Percentiles rank a stretch among this genome's conserved stretches.
These are phyloP conservation scores for Sialis lutaria DNA, from an alignment of 2,888 invertebrate genomes.

Conservation along the genomic window DNA sequence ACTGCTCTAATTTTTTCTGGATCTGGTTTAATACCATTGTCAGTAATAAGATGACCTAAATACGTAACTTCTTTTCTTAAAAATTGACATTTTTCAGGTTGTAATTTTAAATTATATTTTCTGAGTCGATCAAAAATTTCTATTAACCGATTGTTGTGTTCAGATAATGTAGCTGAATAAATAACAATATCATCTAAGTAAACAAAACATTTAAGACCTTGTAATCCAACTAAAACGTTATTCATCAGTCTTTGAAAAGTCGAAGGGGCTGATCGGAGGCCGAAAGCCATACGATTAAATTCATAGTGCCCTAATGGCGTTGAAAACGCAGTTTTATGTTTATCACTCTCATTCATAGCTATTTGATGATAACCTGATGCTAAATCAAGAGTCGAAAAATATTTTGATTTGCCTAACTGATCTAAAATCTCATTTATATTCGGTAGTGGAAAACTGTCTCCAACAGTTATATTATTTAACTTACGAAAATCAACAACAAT, in stretches of 20 bases:
- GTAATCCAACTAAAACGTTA: slow-evolving; percentile 17
- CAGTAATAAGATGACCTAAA: slow-evolving; percentile 15
- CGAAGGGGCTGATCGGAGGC: slow-evolving; percentile 22
- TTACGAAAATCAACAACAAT: slow-evolving; percentile 21
- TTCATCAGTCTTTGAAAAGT: slow-evolving; percentile 23
- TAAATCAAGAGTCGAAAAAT: slow-evolving; percentile 21
- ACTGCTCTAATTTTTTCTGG: slow-evolving; percentile 13
- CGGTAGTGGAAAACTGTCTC: slow-evolving; percentile 19
- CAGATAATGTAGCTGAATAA: slow-evolving; percentile 11
- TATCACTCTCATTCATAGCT: slow-evolving; percentile 13
- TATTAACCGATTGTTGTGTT: slow-evolving; percentile 8
- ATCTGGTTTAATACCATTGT: slow-evolving; percentile 14
- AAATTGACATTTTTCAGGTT: slow-evolving; percentile 12
- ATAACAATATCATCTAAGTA: slow-evolving; percentile 19
- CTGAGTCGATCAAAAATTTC: slow-evolving; percentile 9
- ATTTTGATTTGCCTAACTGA: slow-evolving; percentile 18
- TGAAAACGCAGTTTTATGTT: slow-evolving; percentile 20
- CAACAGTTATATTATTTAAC: slow-evolving; percentile 20
- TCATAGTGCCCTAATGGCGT: slow-evolving; percentile 18
- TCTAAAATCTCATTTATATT: slow-evolving; percentile 20
- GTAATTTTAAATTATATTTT: slow-evolving; percentile 8
- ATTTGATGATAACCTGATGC: slow-evolving; percentile 22
- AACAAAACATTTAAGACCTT: slow-evolving; percentile 16
- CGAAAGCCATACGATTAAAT: slow-evolving; percentile 20
- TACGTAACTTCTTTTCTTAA: slow-evolving; percentile 12